Base-by-base conservation (phyloP, 2,888 invertebrate genomes). In the Stramonita haemastoma region DNA sequence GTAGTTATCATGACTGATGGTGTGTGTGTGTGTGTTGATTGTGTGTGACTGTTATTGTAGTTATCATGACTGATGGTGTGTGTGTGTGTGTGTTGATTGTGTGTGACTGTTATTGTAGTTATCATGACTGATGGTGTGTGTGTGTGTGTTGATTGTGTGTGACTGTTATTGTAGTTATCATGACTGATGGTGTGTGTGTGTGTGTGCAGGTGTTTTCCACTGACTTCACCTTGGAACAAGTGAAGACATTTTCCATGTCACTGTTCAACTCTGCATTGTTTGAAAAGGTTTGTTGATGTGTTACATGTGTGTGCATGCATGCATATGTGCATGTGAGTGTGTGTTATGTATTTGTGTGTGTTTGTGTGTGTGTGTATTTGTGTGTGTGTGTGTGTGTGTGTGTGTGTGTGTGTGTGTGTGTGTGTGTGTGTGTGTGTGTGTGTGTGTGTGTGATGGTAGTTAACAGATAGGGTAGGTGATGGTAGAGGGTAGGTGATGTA, bases 181-280 rank as follows among this genome's bases (percentile, higher is more conserved):
- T 36, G 8, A 73, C 86, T 57, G 70, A 79, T 0, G 32, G 15
- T 79, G 32, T 32, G 77, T 73, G 86, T 22, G 56, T 86, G 85
- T 86, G 22, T 57, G 91, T 92, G 15, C 91, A 94, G 94, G 93
- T 93, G 5, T 94, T 92, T 90, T 91, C 92, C 84, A 92, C 92
- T 17, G 90, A 90, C 6, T 93, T 93, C 66, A 87, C 91, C 0
- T 87, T 91, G 11, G 87, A 90, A 0, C 87, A 89, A 19, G 79
- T 94, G 36, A 92, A 92, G 88, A 90, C 86, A 22, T 95, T 95
- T 90, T 91, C 93, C 8, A 91, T 90, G 66, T 89, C 91, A 5
- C 87, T 98, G 6, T 92, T 95, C 89, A 90, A 93, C 79, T 90
- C 94, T 34, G 92, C 94, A 56, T 90, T 94, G 34, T 96, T 96